A percentile compares a stretch with the other conserved stretches of the same genome.
Evolutionary conservation across 2,888 invertebrate species (phyloP).

Genomic region (Mythimna lalbum): DNA sequence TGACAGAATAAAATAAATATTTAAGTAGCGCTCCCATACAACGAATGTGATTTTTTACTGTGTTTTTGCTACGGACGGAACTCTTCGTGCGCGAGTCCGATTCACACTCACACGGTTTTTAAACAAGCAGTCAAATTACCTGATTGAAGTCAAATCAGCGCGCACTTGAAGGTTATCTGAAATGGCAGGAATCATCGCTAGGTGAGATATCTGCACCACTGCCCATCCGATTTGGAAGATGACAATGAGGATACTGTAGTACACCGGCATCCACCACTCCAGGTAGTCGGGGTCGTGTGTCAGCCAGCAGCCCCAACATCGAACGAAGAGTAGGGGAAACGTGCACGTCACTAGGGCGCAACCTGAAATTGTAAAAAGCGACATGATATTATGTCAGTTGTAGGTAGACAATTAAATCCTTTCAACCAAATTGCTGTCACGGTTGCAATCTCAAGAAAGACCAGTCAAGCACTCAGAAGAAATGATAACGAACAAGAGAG

Average conservation of each 20-base stretch:
- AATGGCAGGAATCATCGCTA: slow-evolving; percentile 96
- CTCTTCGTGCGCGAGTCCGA: too few species aligned
- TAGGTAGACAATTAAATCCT: neutral
- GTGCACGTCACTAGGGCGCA: slow-evolving; percentile 92
- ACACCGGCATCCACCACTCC: slow-evolving; percentile 89
- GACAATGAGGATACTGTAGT: slow-evolving; percentile 91
- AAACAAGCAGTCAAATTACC: slow-evolving; percentile 85
- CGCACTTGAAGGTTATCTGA: slow-evolving; percentile 93
- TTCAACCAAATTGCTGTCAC: neutral
- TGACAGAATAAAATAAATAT: too few species aligned
- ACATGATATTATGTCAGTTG: neutral
- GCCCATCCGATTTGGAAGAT: slow-evolving; percentile 99
- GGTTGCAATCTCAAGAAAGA: neutral
- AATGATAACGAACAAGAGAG: too few species aligned
- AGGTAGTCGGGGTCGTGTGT: slow-evolving; percentile 78
- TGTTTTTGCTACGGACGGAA: too few species aligned
- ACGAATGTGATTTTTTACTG: too few species aligned
- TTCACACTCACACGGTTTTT: neutral
- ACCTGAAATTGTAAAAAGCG: slow-evolving; percentile 84
- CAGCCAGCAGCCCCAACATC: slow-evolving; percentile 91
- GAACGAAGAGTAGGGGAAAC: slow-evolving; percentile 95
- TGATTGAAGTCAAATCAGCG: slow-evolving; percentile 95
- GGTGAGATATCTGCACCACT: slow-evolving; percentile 97
- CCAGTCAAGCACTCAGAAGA: neutral
- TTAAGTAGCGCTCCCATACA: too few species aligned